Evolutionary conservation across 2,113 vertebrate species (phyloP).

Genomic region (Centrocercus urophasianus): DNA sequence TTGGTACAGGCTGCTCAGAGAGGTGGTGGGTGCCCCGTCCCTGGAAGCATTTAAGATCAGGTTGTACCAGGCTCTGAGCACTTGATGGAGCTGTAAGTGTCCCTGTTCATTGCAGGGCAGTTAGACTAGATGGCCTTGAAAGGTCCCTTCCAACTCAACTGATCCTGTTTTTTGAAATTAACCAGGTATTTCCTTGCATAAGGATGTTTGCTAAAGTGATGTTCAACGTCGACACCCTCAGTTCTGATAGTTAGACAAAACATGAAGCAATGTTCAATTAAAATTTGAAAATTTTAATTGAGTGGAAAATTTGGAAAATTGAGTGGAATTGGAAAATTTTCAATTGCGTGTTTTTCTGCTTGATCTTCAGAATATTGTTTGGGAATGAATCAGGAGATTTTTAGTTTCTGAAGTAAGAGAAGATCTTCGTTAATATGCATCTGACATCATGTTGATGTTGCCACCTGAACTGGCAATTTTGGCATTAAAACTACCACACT

Average conservation of each 20-base stretch:
- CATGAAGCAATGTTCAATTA: not conserved
- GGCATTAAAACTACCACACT: not conserved
- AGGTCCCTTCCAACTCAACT: no score
- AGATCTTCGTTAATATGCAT: not conserved
- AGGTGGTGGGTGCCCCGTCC: no score
- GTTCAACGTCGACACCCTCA: not conserved
- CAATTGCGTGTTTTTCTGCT: not conserved
- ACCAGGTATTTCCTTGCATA: conserved; percentile 17
- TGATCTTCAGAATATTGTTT: not conserved
- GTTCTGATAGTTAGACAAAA: not conserved
- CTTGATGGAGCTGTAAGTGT: no score
- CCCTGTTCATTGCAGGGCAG: no score
- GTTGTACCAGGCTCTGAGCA: no score
- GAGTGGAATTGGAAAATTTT: not conserved
- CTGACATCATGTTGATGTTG: not conserved
- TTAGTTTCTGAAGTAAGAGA: not conserved
- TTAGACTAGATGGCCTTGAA: no score
- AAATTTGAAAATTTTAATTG: not conserved
- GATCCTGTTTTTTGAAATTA: not conserved
- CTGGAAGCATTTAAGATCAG: no score
- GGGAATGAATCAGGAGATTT: not conserved
- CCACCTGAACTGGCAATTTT: not conserved
- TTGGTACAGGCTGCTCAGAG: no score
- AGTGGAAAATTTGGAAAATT: no score
- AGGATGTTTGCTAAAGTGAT: not conserved